Evolutionary conservation across 2,888 invertebrate genomes (phyloP).

Genomic region (Antheraea yamamai): DNA sequence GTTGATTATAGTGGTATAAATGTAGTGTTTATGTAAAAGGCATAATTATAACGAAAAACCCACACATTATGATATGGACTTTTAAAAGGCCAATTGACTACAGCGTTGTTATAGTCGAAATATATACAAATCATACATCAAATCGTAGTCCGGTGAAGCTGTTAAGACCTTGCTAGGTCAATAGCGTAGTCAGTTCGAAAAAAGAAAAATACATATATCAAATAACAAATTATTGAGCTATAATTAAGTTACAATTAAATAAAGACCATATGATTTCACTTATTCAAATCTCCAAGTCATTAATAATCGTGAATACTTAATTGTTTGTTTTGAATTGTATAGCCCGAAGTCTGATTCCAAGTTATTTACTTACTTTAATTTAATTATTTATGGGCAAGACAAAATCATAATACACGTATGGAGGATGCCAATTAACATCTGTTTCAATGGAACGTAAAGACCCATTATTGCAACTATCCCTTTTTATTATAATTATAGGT

Average conservation of each 20-base stretch:
- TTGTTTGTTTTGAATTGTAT: neutral
- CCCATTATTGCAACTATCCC: no score
- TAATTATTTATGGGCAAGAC: neutral
- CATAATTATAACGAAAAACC: neutral
- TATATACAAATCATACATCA: no score
- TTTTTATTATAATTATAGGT: no score
- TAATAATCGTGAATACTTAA: neutral
- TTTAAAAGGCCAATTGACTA: no score
- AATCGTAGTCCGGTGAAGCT: no score
- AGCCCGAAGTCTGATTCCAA: neutral
- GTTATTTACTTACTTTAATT: neutral
- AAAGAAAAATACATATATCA: no score
- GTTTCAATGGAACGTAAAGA: neutral
- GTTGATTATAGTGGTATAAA: conserved; percentile 50
- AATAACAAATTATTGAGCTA: no score
- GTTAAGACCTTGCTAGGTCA: no score
- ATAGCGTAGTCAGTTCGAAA: no score
- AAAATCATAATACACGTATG: neutral
- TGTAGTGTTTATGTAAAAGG: conserved; percentile 9
- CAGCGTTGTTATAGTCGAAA: no score
- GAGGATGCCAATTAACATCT: neutral
- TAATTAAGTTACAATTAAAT: neutral
- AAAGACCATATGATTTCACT: neutral
- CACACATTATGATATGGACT: neutral
- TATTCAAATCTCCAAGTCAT: neutral